A percentile compares a stretch with the other conserved stretches of the same genome.
Conservation (phyloP, 1,140 invertebrate species). For the Hyles vespertilio region DNA sequence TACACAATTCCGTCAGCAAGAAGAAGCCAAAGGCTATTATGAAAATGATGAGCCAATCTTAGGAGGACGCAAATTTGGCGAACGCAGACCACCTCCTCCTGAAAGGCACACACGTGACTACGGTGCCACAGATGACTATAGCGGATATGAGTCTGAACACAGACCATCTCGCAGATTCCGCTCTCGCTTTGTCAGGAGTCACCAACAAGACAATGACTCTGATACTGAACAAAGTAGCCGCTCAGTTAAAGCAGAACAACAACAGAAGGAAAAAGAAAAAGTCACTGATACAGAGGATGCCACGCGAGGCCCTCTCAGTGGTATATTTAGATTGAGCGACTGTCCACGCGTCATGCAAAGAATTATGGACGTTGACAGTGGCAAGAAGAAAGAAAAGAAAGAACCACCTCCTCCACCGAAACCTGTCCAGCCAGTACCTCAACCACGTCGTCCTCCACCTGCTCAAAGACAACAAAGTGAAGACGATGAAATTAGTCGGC, state of each 20-base stretch:
- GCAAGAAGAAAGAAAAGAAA: slow-evolving; percentile 85
- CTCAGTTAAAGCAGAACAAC: slow-evolving; percentile 77
- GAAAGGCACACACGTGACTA: slow-evolving; percentile 75
- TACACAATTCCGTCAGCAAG: slow-evolving; percentile 90
- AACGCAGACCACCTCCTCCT: slow-evolving; percentile 75
- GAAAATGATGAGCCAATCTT: slow-evolving; percentile 79
- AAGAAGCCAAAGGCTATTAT: slow-evolving; percentile 79
- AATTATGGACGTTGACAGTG: slow-evolving; percentile 86
- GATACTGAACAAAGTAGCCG: slow-evolving; percentile 79
- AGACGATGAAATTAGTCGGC: slow-evolving; percentile 92
- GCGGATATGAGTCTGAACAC: slow-evolving; percentile 80
- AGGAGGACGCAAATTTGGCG: slow-evolving; percentile 84
- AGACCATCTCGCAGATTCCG: slow-evolving; percentile 81
- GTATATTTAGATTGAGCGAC: slow-evolving; percentile 92
- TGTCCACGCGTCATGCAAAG: slow-evolving; percentile 92
- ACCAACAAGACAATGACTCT: slow-evolving; percentile 82
- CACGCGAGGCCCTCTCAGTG: slow-evolving; percentile 90
- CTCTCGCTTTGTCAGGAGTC: slow-evolving; percentile 82
- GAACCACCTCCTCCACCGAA: slow-evolving; percentile 75
- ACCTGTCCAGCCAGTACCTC: slow-evolving; percentile 73
- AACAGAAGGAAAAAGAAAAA: slow-evolving; percentile 83
- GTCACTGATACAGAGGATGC: slow-evolving; percentile 94
- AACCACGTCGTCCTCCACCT: slow-evolving; percentile 64
- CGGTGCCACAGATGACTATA: slow-evolving; percentile 76
- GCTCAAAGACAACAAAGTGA: slow-evolving; percentile 86